These are phyloP conservation scores for Mycteria americana DNA, from an alignment of 2,797 vertebrate species.

Conservation along the genomic window DNA sequence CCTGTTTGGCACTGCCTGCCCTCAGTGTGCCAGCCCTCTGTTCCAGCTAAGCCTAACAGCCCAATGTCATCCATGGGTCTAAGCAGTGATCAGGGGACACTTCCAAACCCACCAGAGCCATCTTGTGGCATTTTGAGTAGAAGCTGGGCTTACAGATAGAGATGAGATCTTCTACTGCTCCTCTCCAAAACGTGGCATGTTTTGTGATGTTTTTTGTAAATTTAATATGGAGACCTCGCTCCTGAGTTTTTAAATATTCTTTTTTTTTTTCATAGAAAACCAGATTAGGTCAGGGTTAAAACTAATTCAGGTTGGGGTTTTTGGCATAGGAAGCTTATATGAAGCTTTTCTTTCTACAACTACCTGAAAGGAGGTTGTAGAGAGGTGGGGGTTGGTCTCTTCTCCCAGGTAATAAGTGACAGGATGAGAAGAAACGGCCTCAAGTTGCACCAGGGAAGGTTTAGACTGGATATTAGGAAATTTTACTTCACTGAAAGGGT, in stretches of 20 bases:
- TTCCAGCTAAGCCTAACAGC: neutral
- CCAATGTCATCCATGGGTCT: neutral
- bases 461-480: no score
- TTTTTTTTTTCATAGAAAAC: neutral
- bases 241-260: neutral
- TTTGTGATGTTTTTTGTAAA: neutral
- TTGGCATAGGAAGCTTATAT: neutral
- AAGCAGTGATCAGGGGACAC: neutral
- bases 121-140: slow-evolving; percentile 10
- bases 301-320: neutral
- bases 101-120: slow-evolving; percentile 19
- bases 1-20: neutral
- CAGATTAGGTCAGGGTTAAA: neutral
- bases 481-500: no score
- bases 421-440: no score
- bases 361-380: no score
- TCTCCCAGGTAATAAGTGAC: no score
- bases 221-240: neutral
- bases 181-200: neutral
- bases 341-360: no score
- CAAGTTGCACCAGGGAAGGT: no score
- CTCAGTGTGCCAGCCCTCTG: neutral
- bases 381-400: no score
- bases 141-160: neutral
- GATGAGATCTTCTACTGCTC: neutral